These are phyloP conservation scores for Platypus cylindrus DNA, from an alignment of 2,888 invertebrate genomes.

Conservation along the genomic window DNA sequence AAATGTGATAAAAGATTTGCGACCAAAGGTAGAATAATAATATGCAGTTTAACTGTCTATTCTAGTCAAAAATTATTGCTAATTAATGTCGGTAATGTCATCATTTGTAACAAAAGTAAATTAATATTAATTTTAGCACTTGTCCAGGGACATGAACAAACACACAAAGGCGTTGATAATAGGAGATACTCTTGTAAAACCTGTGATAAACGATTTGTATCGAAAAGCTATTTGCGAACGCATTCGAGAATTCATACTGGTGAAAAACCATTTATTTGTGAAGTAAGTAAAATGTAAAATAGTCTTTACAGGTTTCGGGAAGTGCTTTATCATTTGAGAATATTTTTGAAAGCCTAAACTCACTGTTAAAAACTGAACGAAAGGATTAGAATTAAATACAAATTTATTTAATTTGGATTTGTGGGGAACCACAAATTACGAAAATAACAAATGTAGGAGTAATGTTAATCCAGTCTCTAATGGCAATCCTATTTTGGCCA, in stretches of 20 bases:
- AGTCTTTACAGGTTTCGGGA: background rate
- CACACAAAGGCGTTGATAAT: constrained; percentile 46
- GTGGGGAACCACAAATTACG: too few relatives aligned
- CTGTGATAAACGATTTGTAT: constrained; percentile 48
- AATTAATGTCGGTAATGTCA: too few relatives aligned
- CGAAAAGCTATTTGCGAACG: constrained; percentile 46
- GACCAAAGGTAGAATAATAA: constrained; percentile 37
- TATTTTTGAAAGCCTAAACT: too few relatives aligned
- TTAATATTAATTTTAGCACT: constrained; percentile 30
- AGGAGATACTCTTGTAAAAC: constrained; percentile 45
- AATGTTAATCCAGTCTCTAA: too few relatives aligned
- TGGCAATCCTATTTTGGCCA: too few relatives aligned
- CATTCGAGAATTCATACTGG: constrained; percentile 47
- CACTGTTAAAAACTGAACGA: too few relatives aligned
- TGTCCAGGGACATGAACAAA: constrained; percentile 45
- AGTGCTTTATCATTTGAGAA: background rate
- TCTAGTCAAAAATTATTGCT: constrained; percentile 2
- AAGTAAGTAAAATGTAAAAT: constrained; percentile 28
- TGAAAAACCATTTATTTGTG: constrained; percentile 47
- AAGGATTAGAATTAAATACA: too few relatives aligned
- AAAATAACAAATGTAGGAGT: too few relatives aligned
- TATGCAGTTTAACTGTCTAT: too few relatives aligned
- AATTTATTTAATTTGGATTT: too few relatives aligned
- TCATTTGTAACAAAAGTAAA: too few relatives aligned
- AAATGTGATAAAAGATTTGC: constrained; percentile 46